Percentiles rank a stretch among this genome's conserved stretches.
phyloP scores from a whole-genome alignment of 2,888 invertebrate species.

The Drosophila cracens region DNA sequence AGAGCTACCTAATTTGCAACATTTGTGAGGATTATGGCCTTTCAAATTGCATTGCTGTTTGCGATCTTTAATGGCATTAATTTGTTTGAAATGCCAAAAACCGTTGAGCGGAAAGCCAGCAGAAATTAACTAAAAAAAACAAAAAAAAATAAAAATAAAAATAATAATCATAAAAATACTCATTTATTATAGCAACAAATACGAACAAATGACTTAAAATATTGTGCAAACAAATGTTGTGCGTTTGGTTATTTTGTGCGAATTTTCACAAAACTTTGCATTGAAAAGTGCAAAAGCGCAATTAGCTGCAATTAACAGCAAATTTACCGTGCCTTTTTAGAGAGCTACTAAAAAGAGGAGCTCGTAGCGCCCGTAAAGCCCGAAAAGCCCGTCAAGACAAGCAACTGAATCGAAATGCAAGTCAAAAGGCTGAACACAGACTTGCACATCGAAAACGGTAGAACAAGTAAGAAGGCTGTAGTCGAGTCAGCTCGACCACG shows the following conservation, averaged over 20 bases:
- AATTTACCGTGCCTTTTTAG: constrained; percentile 43
- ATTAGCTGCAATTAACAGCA: constrained; percentile 73
- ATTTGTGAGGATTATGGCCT: constrained; percentile 54
- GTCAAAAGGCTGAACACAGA: background rate
- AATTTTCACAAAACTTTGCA: constrained; percentile 68
- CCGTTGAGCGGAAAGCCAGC: constrained; percentile 49
- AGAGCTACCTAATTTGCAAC: constrained; percentile 71
- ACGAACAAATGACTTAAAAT: background rate
- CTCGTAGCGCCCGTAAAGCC: background rate
- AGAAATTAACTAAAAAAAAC: constrained; percentile 14
- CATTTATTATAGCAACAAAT: background rate
- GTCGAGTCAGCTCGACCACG: too few species aligned
- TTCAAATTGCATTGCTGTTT: constrained; percentile 59
- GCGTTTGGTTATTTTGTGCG: constrained; percentile 72
- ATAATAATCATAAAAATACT: background rate
- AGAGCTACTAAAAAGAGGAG: constrained; percentile 45
- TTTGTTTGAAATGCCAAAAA: constrained; percentile 61
- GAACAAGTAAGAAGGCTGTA: background rate
- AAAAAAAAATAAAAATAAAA: background rate
- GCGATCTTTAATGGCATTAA: constrained; percentile 53
- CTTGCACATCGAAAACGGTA: background rate
- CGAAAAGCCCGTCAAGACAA: background rate
- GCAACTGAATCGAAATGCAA: background rate
- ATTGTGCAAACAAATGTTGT: constrained; percentile 8
- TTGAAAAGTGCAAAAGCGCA: constrained; percentile 73